Base-by-base conservation (phyloP, 2,113 vertebrate species). In the Prunella fulvescens region DNA sequence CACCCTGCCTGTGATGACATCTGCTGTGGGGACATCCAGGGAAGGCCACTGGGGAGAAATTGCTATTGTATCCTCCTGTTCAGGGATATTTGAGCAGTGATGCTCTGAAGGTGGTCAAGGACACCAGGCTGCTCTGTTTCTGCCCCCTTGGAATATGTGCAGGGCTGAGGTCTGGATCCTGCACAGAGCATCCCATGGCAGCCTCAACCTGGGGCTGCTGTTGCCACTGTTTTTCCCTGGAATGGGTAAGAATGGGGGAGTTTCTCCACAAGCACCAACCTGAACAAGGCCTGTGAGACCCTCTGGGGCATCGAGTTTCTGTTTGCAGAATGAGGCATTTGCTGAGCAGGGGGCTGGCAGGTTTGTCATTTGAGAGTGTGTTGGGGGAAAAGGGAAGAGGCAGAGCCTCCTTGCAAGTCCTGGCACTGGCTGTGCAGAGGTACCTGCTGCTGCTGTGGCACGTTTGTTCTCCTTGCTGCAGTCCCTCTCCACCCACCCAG, bases 31-130 rank as follows among this genome's bases (percentile, higher is more conserved):
- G 19, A 28, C 31, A 40, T 23, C 24, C 31, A 73, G 12, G 1
- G 0, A 73, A 89, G 24, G 54, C 16, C 62, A 28, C 0, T 0
- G 6, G 9, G 25, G n/a, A 6, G 5, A 62, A 54, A 48, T 12
- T 14, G 9, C 45, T 6, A 1, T 29, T 15, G 22, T 15, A 25
- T 65, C 16, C 14, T 86, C 26, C 58, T 42, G 51, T 56, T 7
- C 23, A 42, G 16, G 8, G 18, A 6, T 22, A 17, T 44, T 51
- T 61, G 29, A 40, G 53, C 14, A 61, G 7, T 3, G 1, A 13
- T 37, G 17, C 25, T 86, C 20, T 88, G 58, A 51, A 69, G 48
- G 40, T 48, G 24, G 8, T 26, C 44, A 33, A 71, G 76, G 57
- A 42, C 37, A 64, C 9, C 24, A 39, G 51, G 16, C 37, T 89